Conservation (phyloP, 2,797 vertebrate genomes). For the Cacajao melanocephalus region DNA sequence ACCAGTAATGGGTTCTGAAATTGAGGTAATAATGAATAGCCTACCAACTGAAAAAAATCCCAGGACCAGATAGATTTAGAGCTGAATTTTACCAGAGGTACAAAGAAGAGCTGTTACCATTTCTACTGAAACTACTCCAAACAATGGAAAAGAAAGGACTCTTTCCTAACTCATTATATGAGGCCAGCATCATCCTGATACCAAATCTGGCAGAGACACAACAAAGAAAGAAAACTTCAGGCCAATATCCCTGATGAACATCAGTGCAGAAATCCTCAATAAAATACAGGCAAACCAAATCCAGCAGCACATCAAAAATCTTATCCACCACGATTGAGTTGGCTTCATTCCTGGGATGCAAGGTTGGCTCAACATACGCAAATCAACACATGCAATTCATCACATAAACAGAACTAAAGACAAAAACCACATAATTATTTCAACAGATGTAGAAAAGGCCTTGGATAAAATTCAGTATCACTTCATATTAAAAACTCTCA, state of each 20-base stretch:
- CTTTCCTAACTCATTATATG: too few relatives aligned
- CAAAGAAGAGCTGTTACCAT: too few relatives aligned
- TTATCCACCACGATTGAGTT: neutral
- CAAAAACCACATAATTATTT: neutral
- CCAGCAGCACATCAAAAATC: neutral
- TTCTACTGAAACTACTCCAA: too few relatives aligned
- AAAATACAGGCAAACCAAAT: neutral
- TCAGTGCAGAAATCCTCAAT: neutral
- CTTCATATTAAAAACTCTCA: neutral
- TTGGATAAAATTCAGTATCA: neutral
- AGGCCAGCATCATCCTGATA: too few relatives aligned
- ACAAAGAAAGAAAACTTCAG: neutral
- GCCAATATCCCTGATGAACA: neutral
- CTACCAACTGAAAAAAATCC: too few relatives aligned
- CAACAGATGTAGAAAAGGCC: neutral
- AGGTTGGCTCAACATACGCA: neutral
- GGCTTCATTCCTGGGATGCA: neutral
- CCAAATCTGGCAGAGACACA: neutral
- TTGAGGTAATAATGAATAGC: too few relatives aligned
- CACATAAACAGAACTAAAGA: neutral
- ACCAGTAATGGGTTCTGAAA: too few relatives aligned
- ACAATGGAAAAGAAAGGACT: too few relatives aligned
- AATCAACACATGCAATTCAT: neutral
- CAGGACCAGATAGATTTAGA: too few relatives aligned
- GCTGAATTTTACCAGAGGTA: too few relatives aligned